phyloP scores from a whole-genome alignment of 2,797 vertebrate genomes.

The Melanotaenia parkinsoni region DNA sequence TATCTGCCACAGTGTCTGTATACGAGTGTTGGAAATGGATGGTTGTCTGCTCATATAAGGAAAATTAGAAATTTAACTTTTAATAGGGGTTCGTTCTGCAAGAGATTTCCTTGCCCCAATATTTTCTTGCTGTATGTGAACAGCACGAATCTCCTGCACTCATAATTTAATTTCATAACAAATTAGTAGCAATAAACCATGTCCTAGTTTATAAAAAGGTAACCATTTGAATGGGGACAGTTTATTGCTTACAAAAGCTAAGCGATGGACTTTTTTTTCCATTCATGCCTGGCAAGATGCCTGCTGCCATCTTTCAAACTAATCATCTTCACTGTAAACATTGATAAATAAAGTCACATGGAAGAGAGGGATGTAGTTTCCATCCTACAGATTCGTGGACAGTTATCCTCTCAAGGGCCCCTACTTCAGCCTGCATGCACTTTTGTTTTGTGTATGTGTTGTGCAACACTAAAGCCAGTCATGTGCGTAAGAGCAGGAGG shows the following conservation, averaged over 20 bases:
- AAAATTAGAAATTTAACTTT: constrained; percentile 26
- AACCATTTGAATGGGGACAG: too few species aligned
- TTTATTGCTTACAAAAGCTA: too few species aligned
- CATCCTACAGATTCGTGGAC: background rate
- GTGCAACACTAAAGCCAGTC: constrained; percentile 18
- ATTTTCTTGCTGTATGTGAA: background rate
- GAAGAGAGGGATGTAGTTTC: background rate
- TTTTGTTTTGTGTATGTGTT: constrained; percentile 14
- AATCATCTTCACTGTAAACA: background rate
- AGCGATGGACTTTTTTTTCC: too few species aligned
- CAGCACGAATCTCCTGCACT: constrained; percentile 14
- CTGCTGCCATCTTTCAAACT: background rate
- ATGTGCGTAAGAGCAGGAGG: constrained; percentile 22
- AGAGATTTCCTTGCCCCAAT: constrained; percentile 25
- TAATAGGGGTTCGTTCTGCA: constrained; percentile 38
- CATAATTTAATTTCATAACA: background rate
- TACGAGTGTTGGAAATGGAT: constrained; percentile 28
- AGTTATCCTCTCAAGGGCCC: background rate
- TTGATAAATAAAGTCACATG: constrained; percentile 37
- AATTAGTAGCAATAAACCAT: background rate
- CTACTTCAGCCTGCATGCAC: constrained; percentile 10
- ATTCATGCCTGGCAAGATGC: background rate
- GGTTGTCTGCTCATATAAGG: background rate
- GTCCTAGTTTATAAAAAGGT: too few species aligned
- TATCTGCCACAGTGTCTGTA: constrained; percentile 32